phyloP scores from a whole-genome alignment of 2,113 vertebrate genomes.

The Psephotus haematonotus region DNA sequence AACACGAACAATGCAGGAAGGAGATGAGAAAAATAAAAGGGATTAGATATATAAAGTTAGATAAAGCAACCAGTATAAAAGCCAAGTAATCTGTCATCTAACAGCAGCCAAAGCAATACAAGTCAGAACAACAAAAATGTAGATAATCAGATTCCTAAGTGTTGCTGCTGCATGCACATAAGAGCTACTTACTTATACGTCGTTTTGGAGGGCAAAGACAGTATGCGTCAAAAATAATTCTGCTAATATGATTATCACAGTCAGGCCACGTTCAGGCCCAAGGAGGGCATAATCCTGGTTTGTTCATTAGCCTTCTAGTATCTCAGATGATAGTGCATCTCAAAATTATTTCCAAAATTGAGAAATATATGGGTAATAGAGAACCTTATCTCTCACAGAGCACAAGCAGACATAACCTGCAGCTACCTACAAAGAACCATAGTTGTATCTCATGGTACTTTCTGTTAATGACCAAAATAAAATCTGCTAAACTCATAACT shows the following conservation, averaged over 20 bases:
- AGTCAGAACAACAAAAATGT: background rate
- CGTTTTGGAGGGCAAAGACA: background rate
- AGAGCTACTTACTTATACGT: background rate
- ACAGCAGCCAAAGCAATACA: background rate
- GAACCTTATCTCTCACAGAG: background rate
- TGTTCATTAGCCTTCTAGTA: background rate
- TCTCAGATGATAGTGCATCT: background rate
- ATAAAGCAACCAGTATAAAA: background rate
- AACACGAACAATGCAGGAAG: background rate
- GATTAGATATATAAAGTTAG: background rate
- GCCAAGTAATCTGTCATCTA: background rate
- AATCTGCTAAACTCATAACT: background rate
- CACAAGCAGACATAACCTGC: background rate
- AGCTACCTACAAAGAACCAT: background rate
- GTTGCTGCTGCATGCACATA: fast-evolving
- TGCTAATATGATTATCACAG: background rate
- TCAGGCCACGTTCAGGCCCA: background rate
- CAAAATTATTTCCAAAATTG: background rate
- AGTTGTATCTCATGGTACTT: background rate
- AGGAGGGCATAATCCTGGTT: background rate
- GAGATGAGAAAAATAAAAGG: background rate
- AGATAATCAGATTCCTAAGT: background rate
- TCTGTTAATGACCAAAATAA: background rate
- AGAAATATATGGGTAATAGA: background rate
- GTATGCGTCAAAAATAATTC: background rate